phyloP scores from a whole-genome alignment of 2,888 invertebrate species.

The Macroteleia sp. region DNA sequence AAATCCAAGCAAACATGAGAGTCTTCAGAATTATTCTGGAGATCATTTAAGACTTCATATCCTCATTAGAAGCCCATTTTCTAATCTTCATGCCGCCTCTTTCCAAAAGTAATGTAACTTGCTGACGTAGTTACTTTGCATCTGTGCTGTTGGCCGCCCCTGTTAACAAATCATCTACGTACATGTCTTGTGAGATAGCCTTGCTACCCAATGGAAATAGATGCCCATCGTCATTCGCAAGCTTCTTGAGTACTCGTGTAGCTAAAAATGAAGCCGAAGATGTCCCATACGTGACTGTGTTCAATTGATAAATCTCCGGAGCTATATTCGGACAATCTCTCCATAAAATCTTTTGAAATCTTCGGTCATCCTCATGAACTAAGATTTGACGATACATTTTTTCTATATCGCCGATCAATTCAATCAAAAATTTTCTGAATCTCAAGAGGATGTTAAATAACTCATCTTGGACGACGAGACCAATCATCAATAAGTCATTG shows the following conservation, averaged over 20 bases:
- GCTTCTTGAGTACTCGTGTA: conserved; percentile 3
- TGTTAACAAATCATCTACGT: conserved; percentile 16
- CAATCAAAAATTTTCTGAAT: conserved; percentile 13
- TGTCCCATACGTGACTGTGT: conserved; percentile 17
- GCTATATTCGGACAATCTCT: neutral
- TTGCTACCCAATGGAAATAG: conserved; percentile 1
- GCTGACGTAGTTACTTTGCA: neutral
- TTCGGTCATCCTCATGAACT: conserved; percentile 12
- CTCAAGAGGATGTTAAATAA: conserved; percentile 6
- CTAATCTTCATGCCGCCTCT: conserved; percentile 10
- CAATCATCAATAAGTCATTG: conserved; percentile 41
- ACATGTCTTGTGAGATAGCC: conserved; percentile 9
- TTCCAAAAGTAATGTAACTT: neutral
- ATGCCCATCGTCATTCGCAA: conserved; percentile 1
- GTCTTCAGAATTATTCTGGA: neutral
- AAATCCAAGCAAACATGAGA: conserved; percentile 1
- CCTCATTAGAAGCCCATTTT: conserved; percentile 11
- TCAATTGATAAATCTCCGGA: conserved; percentile 1
- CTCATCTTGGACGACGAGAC: conserved; percentile 23
- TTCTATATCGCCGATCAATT: conserved; percentile 26
- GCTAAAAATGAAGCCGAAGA: conserved; percentile 18
- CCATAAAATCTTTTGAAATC: conserved; percentile 28
- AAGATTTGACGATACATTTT: conserved; percentile 40
- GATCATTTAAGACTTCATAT: neutral
- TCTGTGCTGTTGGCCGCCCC: neutral